phyloP scores from a whole-genome alignment of 1,140 invertebrate species.

The Aricia agestis region DNA sequence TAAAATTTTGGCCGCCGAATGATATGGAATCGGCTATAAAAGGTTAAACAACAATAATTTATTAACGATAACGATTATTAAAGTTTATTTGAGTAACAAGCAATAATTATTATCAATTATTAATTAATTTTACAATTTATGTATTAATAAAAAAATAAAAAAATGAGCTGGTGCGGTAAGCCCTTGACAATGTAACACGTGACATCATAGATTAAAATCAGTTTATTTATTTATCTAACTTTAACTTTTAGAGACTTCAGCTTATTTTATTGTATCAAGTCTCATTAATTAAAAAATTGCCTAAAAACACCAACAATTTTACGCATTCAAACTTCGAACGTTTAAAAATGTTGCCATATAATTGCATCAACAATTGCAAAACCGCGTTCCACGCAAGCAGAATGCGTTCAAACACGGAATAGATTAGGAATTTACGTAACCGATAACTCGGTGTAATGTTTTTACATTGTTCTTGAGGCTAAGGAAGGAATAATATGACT shows the following conservation, averaged over 20 bases:
- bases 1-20: slow-evolving; percentile 45
- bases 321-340: slow-evolving; percentile 3
- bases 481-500: neutral
- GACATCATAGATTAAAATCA: neutral
- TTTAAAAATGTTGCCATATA: slow-evolving; percentile 4
- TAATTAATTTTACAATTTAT: no score
- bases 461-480: slow-evolving; percentile 7
- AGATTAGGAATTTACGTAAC: slow-evolving; percentile 27
- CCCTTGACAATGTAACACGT: no score
- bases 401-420: slow-evolving; percentile 27
- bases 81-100: no score
- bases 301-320: neutral
- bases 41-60: neutral
- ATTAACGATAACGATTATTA: no score
- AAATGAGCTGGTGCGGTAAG: no score
- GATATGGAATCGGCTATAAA: neutral
- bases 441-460: slow-evolving; percentile 13
- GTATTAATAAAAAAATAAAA: no score
- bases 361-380: slow-evolving; percentile 24
- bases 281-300: neutral
- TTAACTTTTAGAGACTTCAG: no score
- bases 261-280: no score
- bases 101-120: no score
- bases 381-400: slow-evolving; percentile 16
- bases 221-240: no score